A percentile compares a stretch with the other conserved stretches of the same genome.
These are phyloP conservation scores for Eupithecia subfuscata DNA, from an alignment of 2,888 invertebrate genomes.

Conservation along the genomic window DNA sequence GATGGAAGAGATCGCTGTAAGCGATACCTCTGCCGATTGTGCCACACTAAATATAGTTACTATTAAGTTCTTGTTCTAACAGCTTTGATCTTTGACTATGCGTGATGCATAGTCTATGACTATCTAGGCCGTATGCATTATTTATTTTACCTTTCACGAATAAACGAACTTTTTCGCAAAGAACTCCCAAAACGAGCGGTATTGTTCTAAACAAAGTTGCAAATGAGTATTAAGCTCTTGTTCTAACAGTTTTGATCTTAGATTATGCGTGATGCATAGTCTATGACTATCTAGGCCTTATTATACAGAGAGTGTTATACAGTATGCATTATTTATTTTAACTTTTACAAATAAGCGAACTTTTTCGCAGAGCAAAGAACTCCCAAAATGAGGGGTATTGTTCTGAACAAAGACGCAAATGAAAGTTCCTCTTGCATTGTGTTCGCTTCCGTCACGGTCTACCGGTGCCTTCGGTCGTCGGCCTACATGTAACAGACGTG, in stretches of 20 bases:
- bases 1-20: no score
- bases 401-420: slow-evolving; percentile 39
- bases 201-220: slow-evolving; percentile 38
- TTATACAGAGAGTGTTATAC: no score
- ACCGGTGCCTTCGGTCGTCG: slow-evolving; percentile 46
- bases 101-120: no score
- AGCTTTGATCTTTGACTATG: no score
- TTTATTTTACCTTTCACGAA: background rate
- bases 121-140: background rate
- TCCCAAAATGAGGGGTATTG: slow-evolving; percentile 32
- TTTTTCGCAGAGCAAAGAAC: background rate
- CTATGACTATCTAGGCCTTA: no score
- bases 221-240: slow-evolving; percentile 22
- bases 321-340: background rate
- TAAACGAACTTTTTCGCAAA: background rate
- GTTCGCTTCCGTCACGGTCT: slow-evolving; percentile 49
- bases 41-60: no score
- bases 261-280: no score
- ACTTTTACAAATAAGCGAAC: background rate
- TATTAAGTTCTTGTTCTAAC: no score
- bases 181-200: slow-evolving; percentile 27
- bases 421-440: slow-evolving; percentile 37
- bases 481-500: slow-evolving; percentile 36
- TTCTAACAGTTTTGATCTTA: no score
- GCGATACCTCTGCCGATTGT: no score